Conservation (phyloP, 2,888 invertebrate genomes). For the Athripsodes cinereus region DNA sequence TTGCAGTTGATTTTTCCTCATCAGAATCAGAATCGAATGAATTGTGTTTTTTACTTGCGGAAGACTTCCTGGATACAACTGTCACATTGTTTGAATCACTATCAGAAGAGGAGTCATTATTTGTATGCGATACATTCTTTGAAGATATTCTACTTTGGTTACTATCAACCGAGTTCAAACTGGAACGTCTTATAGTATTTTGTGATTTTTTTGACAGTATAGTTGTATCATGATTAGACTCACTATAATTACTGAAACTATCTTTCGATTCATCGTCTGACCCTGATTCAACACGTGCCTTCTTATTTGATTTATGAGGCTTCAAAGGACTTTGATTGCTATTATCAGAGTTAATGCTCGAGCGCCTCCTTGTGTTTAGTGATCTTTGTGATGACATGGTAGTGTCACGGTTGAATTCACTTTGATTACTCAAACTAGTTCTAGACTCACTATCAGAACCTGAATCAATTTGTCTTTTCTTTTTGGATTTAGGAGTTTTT, state of each 20-base stretch:
- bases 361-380: neutral
- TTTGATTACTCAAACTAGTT: too few relatives aligned
- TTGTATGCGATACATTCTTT: neutral
- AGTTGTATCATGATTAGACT: neutral
- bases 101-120: neutral
- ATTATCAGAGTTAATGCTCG: neutral
- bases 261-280: neutral
- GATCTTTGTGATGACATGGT: neutral
- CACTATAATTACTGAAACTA: neutral
- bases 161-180: neutral
- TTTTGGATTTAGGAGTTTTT: neutral
- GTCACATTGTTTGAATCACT: slow-evolving; percentile 1
- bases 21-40: neutral
- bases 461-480: neutral
- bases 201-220: neutral
- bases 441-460: neutral
- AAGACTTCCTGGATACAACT: neutral
- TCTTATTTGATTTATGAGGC: neutral
- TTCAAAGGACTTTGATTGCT: neutral
- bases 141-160: neutral
- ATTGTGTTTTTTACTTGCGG: neutral
- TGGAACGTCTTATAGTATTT: neutral
- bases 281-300: neutral
- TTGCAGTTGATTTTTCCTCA: too few relatives aligned
- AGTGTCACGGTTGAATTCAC: neutral